Evolutionary conservation across 2,113 vertebrate genomes (phyloP).

Genomic region (Prunella himalayana): DNA sequence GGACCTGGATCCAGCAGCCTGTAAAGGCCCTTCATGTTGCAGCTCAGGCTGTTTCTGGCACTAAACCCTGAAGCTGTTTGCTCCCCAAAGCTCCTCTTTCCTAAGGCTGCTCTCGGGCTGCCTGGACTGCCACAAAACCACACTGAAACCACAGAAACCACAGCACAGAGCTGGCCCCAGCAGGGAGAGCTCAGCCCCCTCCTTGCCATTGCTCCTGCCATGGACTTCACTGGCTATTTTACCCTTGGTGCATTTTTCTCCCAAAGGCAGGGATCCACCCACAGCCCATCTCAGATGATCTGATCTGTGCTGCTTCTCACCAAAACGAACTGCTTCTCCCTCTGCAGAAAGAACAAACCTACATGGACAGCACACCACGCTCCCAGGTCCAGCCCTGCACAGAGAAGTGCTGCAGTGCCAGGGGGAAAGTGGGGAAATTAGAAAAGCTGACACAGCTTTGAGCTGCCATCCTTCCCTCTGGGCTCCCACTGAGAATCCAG

Average conservation of each 20-base stretch:
- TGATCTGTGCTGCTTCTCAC: not conserved
- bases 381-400: not conserved
- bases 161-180: not conserved
- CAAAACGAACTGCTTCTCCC: rapidly evolving
- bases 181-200: not conserved
- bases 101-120: not conserved
- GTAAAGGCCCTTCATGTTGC: rapidly evolving
- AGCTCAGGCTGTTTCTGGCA: not conserved
- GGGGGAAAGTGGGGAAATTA: not conserved
- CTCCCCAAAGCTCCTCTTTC: not conserved
- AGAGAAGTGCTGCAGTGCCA: not conserved
- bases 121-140: not conserved
- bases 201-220: not conserved
- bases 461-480: not conserved
- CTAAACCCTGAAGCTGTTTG: not conserved
- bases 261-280: not conserved
- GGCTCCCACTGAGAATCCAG: not conserved
- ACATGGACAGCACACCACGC: rapidly evolving
- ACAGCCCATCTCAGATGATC: not conserved
- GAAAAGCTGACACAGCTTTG: not conserved
- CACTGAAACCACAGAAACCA: not conserved
- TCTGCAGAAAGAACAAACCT: not conserved
- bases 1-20: not conserved
- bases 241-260: not conserved
- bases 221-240: not conserved